phyloP scores from a whole-genome alignment of 1,140 invertebrate species.

The Drosophila punjabiensis region DNA sequence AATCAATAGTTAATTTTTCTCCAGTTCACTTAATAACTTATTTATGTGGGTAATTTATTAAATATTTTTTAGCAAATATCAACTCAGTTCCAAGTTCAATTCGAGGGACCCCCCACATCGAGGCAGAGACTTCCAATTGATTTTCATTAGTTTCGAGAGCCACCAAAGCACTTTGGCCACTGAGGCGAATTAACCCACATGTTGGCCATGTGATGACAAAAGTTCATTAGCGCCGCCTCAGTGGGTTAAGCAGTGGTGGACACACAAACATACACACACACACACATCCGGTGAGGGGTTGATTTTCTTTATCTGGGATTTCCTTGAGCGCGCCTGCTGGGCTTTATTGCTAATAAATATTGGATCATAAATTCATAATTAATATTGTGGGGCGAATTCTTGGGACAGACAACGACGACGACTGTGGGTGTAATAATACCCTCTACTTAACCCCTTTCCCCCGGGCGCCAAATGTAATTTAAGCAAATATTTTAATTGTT shows the following conservation, averaged over 20 bases:
- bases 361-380: constrained; percentile 81
- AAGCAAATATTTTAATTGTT: constrained; percentile 80
- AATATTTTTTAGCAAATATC: not conserved
- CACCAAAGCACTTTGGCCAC: not conserved
- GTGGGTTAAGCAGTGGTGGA: constrained; percentile 50
- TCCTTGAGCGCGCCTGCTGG: constrained; percentile 64
- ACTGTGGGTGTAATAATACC: constrained; percentile 1
- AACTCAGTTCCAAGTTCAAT: not conserved
- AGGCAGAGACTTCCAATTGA: constrained; percentile 11
- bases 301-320: constrained; percentile 24
- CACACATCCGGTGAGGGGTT: constrained; percentile 29
- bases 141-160: constrained; percentile 28
- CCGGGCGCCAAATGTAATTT: constrained; percentile 54
- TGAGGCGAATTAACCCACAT: constrained; percentile 30
- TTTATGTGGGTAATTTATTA: constrained; percentile 1
- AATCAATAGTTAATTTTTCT: not conserved
- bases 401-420: constrained; percentile 1
- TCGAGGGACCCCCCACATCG: not conserved
- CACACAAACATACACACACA: not conserved
- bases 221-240: constrained; percentile 80
- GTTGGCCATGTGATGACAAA: constrained; percentile 64
- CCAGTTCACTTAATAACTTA: no score
- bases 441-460: constrained; percentile 17
- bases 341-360: constrained; percentile 79
- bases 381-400: constrained; percentile 57